A percentile compares a stretch with the other conserved stretches of the same genome.
Conservation (phyloP, 2,113 vertebrate genomes). For the Elephas maximus region DNA sequence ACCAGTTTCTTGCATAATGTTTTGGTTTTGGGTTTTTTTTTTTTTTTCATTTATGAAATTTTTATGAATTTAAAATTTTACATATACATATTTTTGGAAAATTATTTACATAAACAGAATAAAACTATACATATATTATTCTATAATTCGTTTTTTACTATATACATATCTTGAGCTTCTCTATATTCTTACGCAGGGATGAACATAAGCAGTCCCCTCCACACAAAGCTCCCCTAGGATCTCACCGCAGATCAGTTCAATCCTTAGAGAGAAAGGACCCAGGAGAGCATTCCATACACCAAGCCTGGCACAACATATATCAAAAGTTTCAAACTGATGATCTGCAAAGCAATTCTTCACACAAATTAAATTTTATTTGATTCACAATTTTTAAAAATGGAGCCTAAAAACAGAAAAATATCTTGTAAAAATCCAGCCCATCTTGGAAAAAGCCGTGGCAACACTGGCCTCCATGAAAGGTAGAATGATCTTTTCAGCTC, state of each 20-base stretch:
- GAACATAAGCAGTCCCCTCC: not conserved
- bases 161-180: not conserved
- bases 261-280: not conserved
- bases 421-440: not conserved
- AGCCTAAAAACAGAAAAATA: slow-evolving; percentile 24
- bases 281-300: not conserved
- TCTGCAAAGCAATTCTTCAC: not conserved
- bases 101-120: not conserved
- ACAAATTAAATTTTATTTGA: slow-evolving; percentile 50
- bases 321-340: not conserved
- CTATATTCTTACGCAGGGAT: not conserved
- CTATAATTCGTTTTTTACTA: slow-evolving; percentile 19
- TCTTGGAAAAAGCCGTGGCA: not conserved
- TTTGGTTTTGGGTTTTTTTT: not conserved
- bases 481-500: not conserved
- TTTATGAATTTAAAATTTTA: slow-evolving; percentile 8
- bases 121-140: not conserved
- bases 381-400: not conserved
- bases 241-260: not conserved
- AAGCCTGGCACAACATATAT: not conserved
- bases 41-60: not conserved
- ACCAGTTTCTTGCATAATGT: not conserved
- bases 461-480: not conserved
- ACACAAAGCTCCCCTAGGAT: not conserved
- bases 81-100: not conserved